These are phyloP conservation scores for Phycodurus eques DNA, from an alignment of 2,113 vertebrate species.

Conservation along the genomic window DNA sequence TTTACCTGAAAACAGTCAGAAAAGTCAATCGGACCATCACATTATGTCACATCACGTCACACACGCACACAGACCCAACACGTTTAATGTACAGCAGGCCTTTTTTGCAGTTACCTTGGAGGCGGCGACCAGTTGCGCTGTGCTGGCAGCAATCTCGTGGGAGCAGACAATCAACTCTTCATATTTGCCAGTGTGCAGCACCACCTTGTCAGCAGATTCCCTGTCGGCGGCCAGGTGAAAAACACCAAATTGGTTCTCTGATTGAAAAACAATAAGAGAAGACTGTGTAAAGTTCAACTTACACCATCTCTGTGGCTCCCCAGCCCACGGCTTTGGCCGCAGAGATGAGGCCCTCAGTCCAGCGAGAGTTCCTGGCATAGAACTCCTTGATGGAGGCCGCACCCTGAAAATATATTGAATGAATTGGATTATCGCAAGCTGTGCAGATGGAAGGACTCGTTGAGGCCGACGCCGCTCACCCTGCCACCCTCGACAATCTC, in stretches of 20 bases:
- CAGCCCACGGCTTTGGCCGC: slow-evolving; percentile 97
- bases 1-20: slow-evolving; percentile 80
- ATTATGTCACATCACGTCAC: background rate
- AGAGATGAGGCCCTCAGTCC: slow-evolving; percentile 97
- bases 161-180: slow-evolving; percentile 96
- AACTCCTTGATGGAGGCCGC: slow-evolving; percentile 92
- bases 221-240: slow-evolving; percentile 59
- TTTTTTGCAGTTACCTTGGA: slow-evolving; percentile 81
- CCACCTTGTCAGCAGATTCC: slow-evolving; percentile 91
- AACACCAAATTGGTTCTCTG: background rate
- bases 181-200: slow-evolving; percentile 90
- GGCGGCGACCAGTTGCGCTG: slow-evolving; percentile 94
- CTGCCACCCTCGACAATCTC: slow-evolving; percentile 93
- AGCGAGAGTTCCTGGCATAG: slow-evolving; percentile 94
- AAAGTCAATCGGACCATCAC: background rate
- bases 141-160: slow-evolving; percentile 94
- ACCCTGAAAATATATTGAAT: slow-evolving; percentile 71
- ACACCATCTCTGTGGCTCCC: slow-evolving; percentile 97
- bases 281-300: slow-evolving; percentile 60
- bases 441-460: background rate
- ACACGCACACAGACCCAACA: background rate
- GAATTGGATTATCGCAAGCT: too few relatives aligned
- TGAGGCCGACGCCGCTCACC: slow-evolving; percentile 70
- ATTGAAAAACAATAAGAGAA: background rate
- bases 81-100: background rate